Conservation (phyloP, 1,140 invertebrate species). For the Trichonephila inaurata region DNA sequence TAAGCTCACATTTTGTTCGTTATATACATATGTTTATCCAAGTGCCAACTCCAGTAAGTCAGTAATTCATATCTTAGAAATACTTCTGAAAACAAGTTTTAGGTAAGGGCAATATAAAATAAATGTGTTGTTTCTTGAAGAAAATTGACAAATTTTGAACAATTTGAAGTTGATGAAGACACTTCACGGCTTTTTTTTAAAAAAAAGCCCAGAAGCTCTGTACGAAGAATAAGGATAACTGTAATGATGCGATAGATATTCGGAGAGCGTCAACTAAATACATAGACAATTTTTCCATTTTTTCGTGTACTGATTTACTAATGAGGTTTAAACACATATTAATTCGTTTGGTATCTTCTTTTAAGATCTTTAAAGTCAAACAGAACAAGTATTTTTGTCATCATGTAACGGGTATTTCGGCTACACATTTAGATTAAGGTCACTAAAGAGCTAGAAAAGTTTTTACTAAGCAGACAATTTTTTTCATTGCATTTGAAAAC, state of each 20-base stretch:
- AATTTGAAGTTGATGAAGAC: neutral
- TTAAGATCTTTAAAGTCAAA: neutral
- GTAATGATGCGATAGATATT: conserved; percentile 15
- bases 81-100: neutral
- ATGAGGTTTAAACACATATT: neutral
- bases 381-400: neutral
- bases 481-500: neutral
- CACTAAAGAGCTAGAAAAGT: neutral
- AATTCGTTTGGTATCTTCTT: neutral
- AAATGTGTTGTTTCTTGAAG: neutral
- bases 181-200: too few relatives aligned
- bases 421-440: neutral
- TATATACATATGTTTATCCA: too few relatives aligned
- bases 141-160: neutral
- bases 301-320: neutral
- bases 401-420: neutral
- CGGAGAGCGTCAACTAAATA: neutral
- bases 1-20: too few relatives aligned
- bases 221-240: neutral
- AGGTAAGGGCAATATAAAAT: neutral
- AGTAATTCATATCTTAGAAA: neutral
- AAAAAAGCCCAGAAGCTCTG: too few relatives aligned
- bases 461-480: neutral
- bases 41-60: too few relatives aligned
- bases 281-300: neutral